Evolutionary conservation across 2,888 invertebrate species (phyloP).

Genomic region (Cryptocephalus primarius): DNA sequence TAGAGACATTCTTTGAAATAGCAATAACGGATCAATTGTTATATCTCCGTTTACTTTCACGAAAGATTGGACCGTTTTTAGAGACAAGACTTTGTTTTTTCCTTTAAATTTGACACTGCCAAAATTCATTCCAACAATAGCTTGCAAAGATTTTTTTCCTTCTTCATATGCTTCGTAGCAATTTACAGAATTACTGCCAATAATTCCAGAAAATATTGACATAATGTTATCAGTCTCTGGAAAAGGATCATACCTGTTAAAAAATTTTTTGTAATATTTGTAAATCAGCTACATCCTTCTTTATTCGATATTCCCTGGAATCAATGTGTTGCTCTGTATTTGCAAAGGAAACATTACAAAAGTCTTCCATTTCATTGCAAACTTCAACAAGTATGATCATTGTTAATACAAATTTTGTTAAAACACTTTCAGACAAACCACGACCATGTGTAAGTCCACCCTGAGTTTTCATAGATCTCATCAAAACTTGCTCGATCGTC

Average conservation of each 20-base stretch:
- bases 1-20: neutral
- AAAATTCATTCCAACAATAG: slow-evolving; percentile 20
- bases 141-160: too few relatives aligned
- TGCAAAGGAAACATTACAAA: slow-evolving; percentile 13
- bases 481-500: slow-evolving; percentile 11
- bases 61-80: slow-evolving; percentile 18
- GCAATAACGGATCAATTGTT: neutral
- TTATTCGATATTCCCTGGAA: too few relatives aligned
- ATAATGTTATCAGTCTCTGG: too few relatives aligned
- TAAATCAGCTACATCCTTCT: too few relatives aligned
- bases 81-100: slow-evolving; percentile 21
- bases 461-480: slow-evolving; percentile 16
- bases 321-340: too few relatives aligned
- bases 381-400: too few relatives aligned
- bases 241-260: too few relatives aligned
- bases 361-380: slow-evolving; percentile 17
- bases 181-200: too few relatives aligned
- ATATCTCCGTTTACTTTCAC: slow-evolving; percentile 17
- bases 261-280: too few relatives aligned
- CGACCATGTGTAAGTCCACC: slow-evolving; percentile 19
- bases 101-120: slow-evolving; percentile 18
- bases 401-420: slow-evolving; percentile 18
- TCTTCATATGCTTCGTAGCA: too few relatives aligned
- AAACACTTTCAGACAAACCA: slow-evolving; percentile 20
- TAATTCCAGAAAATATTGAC: too few relatives aligned